A percentile compares a stretch with the other conserved stretches of the same genome.
phyloP scores from a whole-genome alignment of 2,113 vertebrate species.

The Alouatta palliata region DNA sequence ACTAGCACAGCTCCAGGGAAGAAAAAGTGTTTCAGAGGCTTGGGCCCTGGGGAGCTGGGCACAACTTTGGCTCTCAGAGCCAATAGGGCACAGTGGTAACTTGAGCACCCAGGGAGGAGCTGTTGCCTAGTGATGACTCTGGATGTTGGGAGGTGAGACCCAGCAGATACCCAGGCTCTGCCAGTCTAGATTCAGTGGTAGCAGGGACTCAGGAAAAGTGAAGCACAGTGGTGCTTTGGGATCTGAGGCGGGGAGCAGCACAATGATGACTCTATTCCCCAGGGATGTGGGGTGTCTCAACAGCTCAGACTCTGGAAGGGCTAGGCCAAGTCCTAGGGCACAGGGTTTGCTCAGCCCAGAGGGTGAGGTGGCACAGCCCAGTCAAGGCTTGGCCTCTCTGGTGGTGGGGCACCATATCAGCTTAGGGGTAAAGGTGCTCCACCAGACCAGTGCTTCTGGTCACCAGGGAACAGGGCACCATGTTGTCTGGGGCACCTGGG shows the following conservation, averaged over 20 bases:
- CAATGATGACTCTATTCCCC: neutral
- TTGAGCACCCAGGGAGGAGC: neutral
- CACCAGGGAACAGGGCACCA: neutral
- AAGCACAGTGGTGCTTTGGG: neutral
- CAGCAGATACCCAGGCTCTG: neutral
- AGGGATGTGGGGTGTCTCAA: neutral
- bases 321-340: no score
- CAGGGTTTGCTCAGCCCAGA: neutral
- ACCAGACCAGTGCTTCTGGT: neutral
- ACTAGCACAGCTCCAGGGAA: neutral
- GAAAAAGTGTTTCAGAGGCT: neutral
- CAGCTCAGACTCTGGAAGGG: neutral
- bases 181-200: neutral
- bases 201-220: neutral
- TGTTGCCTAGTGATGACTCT: neutral
- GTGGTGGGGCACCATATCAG: neutral
- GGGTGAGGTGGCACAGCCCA: neutral
- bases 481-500: neutral
- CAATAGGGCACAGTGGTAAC: neutral
- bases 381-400: neutral
- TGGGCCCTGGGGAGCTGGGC: neutral
- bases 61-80: neutral
- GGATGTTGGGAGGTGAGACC: neutral
- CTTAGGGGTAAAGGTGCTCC: neutral
- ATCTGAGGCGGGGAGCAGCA: neutral